Evolutionary conservation across 2,888 invertebrate species (phyloP), one percentile per base, ranked within the genome.

Genomic region (Idaea biselata): DNA sequence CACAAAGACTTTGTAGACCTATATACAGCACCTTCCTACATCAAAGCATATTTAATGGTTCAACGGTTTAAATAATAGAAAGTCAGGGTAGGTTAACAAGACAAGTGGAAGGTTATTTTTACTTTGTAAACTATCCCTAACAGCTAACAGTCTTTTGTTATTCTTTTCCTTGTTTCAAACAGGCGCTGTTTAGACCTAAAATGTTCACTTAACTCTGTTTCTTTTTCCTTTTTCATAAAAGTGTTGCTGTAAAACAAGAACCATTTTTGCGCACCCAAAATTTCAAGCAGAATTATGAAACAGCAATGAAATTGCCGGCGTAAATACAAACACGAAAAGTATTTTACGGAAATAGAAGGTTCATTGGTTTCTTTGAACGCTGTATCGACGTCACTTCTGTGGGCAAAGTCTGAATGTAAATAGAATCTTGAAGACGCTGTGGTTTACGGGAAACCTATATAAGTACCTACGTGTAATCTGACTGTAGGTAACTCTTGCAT

Each of bases 401-500:
- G 61, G 65, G 70, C 71, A 71, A 68, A 66, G 61, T 64, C 68
- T 66, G 62, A 68, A 70, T 69, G 63, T 59, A 72, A 66, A 69
- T 63, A 63, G 57, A 44, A 44, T 44, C 11, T 44, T 11, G 32
- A 55, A 55, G 31, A 60, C 31, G 55, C 31, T 31, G 25, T 55
- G 18, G 55, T 32, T 55, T 16, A 32, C 60, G 8, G 18, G 44
- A 11, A 44, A 44, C 44, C 44, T 44, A 44, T 25, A 25, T 5
- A 44, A 5, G 25, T 3, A 25, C 25, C 25, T 3, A 25, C 25
- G 25, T 25, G 5, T 25, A 3, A 8, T 44, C 44, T 11, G 8
- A 44, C 44, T 44, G 44, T 8, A 44, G 25, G 25, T 25, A 25
- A 25, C 25, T 25, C 25, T 25, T 14, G 11, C 11, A 44, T 14